Conservation (phyloP, 2,113 vertebrate genomes). For the Nesoenas mayeri region DNA sequence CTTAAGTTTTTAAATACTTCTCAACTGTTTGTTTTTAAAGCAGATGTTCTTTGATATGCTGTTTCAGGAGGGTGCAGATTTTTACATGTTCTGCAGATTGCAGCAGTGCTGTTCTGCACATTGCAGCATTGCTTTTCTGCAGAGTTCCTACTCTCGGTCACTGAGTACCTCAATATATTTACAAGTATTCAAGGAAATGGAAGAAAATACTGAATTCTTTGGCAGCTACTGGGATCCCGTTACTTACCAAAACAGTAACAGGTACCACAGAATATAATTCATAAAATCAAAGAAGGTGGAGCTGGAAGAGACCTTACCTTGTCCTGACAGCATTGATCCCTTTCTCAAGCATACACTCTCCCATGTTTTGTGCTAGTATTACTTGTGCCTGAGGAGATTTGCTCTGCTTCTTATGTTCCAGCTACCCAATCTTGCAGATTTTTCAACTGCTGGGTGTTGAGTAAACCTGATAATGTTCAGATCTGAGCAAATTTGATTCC, state of each 20-base stretch:
- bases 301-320: neutral
- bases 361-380: neutral
- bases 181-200: neutral
- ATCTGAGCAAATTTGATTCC: neutral
- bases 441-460: neutral
- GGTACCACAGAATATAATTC: neutral
- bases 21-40: slow-evolving; percentile 5
- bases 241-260: neutral
- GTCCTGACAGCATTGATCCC: accelerated
- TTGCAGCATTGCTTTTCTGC: neutral
- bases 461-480: neutral
- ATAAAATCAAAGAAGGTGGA: neutral
- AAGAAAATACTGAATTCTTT: neutral
- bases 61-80: neutral
- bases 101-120: neutral
- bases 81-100: neutral
- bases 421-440: neutral
- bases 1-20: slow-evolving; percentile 43
- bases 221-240: neutral
- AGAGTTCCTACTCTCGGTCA: neutral
- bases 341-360: neutral
- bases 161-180: neutral
- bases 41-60: slow-evolving; percentile 17
- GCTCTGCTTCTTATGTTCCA: neutral
- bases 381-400: neutral